These are phyloP conservation scores for Trypoxylus dichotomus DNA, from an alignment of 1,140 invertebrate genomes.

Conservation along the genomic window DNA sequence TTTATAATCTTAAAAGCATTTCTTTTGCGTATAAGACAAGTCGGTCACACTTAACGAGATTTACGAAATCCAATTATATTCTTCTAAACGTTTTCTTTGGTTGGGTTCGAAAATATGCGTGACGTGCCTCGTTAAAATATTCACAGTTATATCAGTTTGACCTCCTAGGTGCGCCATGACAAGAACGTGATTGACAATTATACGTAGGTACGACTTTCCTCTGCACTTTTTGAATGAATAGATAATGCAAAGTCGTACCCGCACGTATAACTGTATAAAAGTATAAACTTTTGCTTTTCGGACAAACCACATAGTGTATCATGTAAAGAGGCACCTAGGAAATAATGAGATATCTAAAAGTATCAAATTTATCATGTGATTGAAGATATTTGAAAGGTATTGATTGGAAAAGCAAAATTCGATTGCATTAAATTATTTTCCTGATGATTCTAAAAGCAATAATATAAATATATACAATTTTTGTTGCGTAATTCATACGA, in stretches of 20 bases:
- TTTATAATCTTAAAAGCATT: not conserved
- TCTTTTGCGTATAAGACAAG: not conserved
- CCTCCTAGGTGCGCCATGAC: conserved; percentile 15
- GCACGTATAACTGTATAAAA: no score
- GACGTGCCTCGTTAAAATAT: conserved; percentile 17
- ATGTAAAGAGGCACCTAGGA: no score
- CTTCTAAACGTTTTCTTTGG: conserved; percentile 6
- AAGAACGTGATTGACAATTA: conserved; percentile 25
- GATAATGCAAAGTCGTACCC: not conserved
- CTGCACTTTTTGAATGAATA: not conserved
- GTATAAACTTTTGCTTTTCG: no score
- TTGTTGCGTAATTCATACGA: no score
- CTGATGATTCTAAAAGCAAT: no score
- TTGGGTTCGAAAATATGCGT: not conserved
- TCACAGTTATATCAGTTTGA: conserved; percentile 25
- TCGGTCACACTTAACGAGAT: conserved; percentile 23
- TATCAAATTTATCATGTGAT: no score
- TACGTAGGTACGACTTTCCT: not conserved
- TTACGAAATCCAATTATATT: conserved; percentile 21
- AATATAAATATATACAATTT: no score
- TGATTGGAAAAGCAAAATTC: no score
- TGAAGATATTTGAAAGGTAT: no score
- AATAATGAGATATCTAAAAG: no score
- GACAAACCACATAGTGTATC: no score
- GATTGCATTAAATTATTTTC: no score